Percentiles rank a stretch among this genome's conserved stretches.
Conservation (phyloP, 1,140 invertebrate species). For the Gryllus bimaculatus region DNA sequence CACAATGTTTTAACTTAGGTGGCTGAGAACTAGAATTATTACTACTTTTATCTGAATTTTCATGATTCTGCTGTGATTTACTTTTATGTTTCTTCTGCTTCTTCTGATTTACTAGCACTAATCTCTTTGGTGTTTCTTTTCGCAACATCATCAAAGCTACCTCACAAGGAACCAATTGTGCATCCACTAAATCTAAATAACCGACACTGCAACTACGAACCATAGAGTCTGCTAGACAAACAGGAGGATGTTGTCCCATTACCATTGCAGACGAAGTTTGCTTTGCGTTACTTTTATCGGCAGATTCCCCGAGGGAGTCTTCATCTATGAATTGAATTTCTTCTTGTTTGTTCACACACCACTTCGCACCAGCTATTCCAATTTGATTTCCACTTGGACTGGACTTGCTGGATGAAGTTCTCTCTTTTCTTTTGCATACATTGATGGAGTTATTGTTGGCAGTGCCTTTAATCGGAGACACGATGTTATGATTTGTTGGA, state of each 20-base stretch:
- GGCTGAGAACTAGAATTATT: slow-evolving; percentile 31
- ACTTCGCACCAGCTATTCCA: slow-evolving; percentile 28
- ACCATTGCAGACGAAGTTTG: slow-evolving; percentile 52
- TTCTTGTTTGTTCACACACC: slow-evolving; percentile 21
- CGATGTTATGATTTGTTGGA: background rate
- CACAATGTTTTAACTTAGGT: slow-evolving; percentile 58
- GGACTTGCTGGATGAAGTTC: slow-evolving; percentile 26
- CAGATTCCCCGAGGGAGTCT: slow-evolving; percentile 32
- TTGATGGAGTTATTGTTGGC: background rate
- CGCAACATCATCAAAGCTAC: slow-evolving; percentile 57
- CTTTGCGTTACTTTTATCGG: slow-evolving; percentile 35
- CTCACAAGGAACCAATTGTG: slow-evolving; percentile 57
- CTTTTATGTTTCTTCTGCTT: slow-evolving; percentile 39
- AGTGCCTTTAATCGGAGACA: slow-evolving; percentile 9
- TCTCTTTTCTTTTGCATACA: slow-evolving; percentile 19
- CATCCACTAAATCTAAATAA: slow-evolving; percentile 69
- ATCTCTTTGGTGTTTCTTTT: slow-evolving; percentile 60
- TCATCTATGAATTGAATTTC: slow-evolving; percentile 59
- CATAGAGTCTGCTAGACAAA: slow-evolving; percentile 50
- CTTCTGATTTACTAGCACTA: slow-evolving; percentile 59
- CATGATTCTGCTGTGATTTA: slow-evolving; percentile 24
- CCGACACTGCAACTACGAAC: slow-evolving; percentile 75
- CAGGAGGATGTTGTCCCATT: slow-evolving; percentile 47
- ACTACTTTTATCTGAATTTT: slow-evolving; percentile 26
- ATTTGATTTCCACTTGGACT: slow-evolving; percentile 32